These are phyloP conservation scores for Gallirallus australis DNA, from an alignment of 2,797 vertebrate genomes.

Conservation along the genomic window DNA sequence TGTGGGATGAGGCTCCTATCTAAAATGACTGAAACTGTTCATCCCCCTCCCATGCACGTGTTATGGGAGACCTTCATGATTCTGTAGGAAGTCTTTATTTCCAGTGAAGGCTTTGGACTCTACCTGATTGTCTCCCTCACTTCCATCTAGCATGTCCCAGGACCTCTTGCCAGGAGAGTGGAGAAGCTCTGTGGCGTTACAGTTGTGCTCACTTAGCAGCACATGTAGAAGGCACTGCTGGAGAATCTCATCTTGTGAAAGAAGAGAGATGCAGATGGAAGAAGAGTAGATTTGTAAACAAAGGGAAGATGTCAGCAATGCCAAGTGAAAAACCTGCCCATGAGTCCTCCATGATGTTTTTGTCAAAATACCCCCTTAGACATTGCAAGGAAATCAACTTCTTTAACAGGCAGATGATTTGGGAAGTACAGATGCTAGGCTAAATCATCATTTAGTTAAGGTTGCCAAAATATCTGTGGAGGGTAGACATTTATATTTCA, in stretches of 20 bases:
- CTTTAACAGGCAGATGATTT: too few species aligned
- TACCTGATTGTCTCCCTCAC: neutral
- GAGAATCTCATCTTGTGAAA: neutral
- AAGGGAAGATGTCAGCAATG: neutral
- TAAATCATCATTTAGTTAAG: neutral
- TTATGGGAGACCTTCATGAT: neutral
- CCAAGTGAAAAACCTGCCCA: neutral
- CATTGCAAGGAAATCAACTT: neutral
- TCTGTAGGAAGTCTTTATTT: neutral
- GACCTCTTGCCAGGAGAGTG: neutral
- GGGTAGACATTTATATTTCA: neutral
- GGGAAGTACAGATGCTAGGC: neutral
- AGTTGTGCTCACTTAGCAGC: neutral
- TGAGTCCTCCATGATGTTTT: neutral
- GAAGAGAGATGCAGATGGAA: neutral
- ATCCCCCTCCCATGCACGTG: neutral
- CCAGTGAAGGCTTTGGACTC: neutral
- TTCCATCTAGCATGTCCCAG: neutral
- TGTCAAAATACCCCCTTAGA: neutral
- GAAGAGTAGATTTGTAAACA: neutral
- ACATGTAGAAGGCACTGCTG: neutral
- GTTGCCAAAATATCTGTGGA: neutral
- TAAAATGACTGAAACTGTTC: neutral
- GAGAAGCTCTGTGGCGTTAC: neutral
- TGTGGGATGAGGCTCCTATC: neutral